phyloP scores from a whole-genome alignment of 2,888 invertebrate genomes.

The Taphrorychus bicolor region DNA sequence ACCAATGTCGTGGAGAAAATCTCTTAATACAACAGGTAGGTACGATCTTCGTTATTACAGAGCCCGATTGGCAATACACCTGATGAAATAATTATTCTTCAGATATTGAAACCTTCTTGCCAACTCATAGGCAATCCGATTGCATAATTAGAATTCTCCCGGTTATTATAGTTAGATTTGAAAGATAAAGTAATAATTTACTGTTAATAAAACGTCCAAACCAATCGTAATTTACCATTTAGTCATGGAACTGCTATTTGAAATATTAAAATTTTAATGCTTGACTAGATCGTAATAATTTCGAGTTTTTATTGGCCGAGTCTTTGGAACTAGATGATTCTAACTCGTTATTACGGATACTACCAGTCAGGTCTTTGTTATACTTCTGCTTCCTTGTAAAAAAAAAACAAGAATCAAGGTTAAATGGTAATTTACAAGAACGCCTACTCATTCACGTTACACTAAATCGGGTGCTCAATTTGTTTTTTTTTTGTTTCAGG shows the following conservation, averaged over 20 bases:
- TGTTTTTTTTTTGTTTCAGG: conserved; percentile 17
- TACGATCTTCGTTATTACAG: neutral
- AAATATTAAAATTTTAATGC: neutral
- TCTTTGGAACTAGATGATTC: neutral
- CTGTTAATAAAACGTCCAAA: conserved; percentile 3
- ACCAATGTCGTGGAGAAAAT: neutral
- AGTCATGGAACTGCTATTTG: conserved; percentile 1
- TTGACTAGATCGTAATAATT: neutral
- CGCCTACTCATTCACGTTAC: neutral
- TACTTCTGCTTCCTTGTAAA: neutral
- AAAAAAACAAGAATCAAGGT: neutral
- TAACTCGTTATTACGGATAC: neutral
- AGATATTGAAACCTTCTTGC: neutral
- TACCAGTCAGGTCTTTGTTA: neutral
- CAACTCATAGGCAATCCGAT: neutral
- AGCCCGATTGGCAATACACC: neutral
- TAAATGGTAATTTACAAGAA: neutral
- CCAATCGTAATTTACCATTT: conserved; percentile 2
- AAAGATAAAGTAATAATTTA: conserved; percentile 4
- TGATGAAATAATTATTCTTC: conserved; percentile 12
- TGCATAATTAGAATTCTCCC: conserved; percentile 4
- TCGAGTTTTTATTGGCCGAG: neutral
- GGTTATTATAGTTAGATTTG: conserved; percentile 1
- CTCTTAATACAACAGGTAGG: too few relatives aligned
- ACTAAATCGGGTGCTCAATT: neutral